Evolutionary conservation across 2,113 vertebrate species (phyloP).

Genomic region (Edolisoma coerulescens): DNA sequence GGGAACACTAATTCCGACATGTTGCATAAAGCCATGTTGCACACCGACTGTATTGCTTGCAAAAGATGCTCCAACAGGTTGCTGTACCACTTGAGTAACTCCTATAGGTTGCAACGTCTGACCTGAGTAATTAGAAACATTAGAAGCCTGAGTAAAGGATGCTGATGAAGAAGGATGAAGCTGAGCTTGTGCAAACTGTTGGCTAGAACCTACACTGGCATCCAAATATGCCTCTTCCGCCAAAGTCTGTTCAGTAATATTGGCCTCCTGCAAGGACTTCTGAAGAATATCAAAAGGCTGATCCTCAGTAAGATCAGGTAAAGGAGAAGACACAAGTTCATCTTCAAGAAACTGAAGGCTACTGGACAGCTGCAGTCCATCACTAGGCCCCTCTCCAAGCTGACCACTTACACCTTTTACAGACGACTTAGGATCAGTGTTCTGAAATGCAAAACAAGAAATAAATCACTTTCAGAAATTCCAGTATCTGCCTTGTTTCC

Average conservation of each 20-base stretch:
- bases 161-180: constrained; percentile 83
- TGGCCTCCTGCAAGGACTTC: constrained; percentile 96
- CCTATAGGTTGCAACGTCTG: constrained; percentile 79
- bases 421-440: constrained; percentile 78
- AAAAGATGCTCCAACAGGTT: constrained; percentile 79
- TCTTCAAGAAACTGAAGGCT: constrained; percentile 96
- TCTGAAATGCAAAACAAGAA: constrained; percentile 62
- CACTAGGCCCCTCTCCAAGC: constrained; percentile 83
- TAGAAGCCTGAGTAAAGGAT: constrained; percentile 84
- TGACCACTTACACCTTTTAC: constrained; percentile 86
- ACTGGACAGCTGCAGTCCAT: constrained; percentile 89
- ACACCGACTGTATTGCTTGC: constrained; percentile 83
- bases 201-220: constrained; percentile 82
- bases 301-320: constrained; percentile 90
- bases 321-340: constrained; percentile 88
- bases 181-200: constrained; percentile 80
- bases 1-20: constrained; percentile 81
- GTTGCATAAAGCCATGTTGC: constrained; percentile 92
- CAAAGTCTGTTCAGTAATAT: constrained; percentile 98
- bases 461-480: not conserved
- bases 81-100: constrained; percentile 81
- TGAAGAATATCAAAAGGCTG: constrained; percentile 98
- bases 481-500: not conserved
- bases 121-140: constrained; percentile 84
- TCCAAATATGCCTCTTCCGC: constrained; percentile 96